Base-by-base conservation (phyloP, 2,113 vertebrate genomes). In the Dipodomys ordii region DNA sequence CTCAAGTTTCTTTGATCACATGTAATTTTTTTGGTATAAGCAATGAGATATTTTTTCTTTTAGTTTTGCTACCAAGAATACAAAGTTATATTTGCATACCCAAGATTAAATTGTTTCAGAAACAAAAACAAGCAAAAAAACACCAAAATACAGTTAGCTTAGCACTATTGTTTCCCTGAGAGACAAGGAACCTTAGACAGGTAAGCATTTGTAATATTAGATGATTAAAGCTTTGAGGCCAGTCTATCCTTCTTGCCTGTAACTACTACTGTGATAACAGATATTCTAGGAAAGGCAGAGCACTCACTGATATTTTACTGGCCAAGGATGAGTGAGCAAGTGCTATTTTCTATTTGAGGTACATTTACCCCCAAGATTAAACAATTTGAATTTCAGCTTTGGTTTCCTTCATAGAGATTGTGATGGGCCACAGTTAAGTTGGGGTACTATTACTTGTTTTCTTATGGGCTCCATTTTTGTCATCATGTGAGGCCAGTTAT, bases 31-130 rank as follows among this genome's bases (percentile, higher is more conserved):
- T 73, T 87, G 64, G 19, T 91, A 62, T 94, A 60, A 83, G 39
- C 67, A 81, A 28, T 57, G 72, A 84, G 88, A 16, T 78, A 22
- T 35, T 83, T 67, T 74, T 49, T 7, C 65, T 35, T 30, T 69
- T 64, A 28, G 20, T 64, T 64, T 93, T 85, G 39, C 2, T 79
- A 28, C 69, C 32, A 81, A 64, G 65, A 92, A 49, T 91, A 25
- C 44, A 84, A 88, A 78, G 19, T 94, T 91, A 3, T 83, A 72
- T 94, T 87, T 84, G 7, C 7, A 57, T 23, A 6, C 32, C 44
- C 39, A 39, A 92, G 62, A 64, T 89, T 76, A 71, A 94, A 67
- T 88, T 93, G 4, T 30, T 74, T 86, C 72, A 76, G 69, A 93
- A 88, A 89, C 28, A 81, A 96, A 85, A 10, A 49, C 49, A 49